Conservation (phyloP, 2,888 invertebrate species). For the Agapetus fuscipes region DNA sequence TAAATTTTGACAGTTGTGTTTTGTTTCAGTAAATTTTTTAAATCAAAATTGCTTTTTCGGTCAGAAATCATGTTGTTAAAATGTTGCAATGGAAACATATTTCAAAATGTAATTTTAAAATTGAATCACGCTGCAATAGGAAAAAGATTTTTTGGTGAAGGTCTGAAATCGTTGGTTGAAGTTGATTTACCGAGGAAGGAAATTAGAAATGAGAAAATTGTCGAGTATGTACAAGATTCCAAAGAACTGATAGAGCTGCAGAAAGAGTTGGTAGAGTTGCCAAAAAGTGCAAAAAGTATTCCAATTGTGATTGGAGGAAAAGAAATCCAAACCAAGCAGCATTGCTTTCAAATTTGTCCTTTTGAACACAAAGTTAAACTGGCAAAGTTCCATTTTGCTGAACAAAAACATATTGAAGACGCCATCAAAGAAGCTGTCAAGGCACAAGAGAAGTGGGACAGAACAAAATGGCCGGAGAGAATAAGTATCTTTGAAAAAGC, state of each 20-base stretch:
- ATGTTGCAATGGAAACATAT: too few relatives aligned
- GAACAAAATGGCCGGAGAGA: slow-evolving; percentile 68
- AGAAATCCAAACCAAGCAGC: slow-evolving; percentile 64
- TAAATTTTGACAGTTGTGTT: not conserved
- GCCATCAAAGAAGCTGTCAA: slow-evolving; percentile 74
- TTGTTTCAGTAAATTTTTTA: not conserved
- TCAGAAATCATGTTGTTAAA: too few relatives aligned
- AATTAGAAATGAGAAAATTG: slow-evolving; percentile 69
- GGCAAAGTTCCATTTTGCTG: slow-evolving; percentile 89
- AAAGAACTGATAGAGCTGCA: slow-evolving; percentile 66
- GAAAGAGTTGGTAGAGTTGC: slow-evolving; percentile 55
- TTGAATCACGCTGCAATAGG: slow-evolving; percentile 48
- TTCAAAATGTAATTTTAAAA: not conserved
- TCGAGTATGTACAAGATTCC: slow-evolving; percentile 73
- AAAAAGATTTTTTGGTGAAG: not conserved
- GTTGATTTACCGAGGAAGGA: slow-evolving; percentile 52
- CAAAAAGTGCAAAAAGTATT: slow-evolving; percentile 64
- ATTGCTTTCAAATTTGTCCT: slow-evolving; percentile 76
- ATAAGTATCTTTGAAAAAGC: slow-evolving; percentile 77
- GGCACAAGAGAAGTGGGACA: slow-evolving; percentile 83
- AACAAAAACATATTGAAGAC: slow-evolving; percentile 67
- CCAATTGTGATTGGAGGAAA: slow-evolving; percentile 94
- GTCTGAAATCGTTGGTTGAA: not conserved
- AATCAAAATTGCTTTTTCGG: too few relatives aligned
- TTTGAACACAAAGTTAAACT: slow-evolving; percentile 81